Evolutionary conservation across 37 sponge, comb jelly and placozoan genomes (phyloP), one percentile per base, ranked within the genome.

Genomic region (Petrosia ficiformis): DNA sequence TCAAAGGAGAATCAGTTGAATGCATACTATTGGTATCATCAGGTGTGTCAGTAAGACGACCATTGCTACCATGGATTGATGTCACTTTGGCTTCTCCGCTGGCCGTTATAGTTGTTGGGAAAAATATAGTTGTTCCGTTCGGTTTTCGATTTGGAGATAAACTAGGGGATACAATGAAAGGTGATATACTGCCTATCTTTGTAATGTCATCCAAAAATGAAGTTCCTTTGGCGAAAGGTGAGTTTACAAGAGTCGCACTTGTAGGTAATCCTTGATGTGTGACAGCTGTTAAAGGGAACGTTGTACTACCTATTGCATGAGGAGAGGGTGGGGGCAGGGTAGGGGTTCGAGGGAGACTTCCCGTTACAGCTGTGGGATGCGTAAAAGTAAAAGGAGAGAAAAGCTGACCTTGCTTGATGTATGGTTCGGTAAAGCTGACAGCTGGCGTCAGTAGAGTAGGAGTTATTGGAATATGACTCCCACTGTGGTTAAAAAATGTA

Each of bases 261-360:
- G 76, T 80, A 22, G 90, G 82, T 19, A 85, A 54, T 26, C 82
- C 67, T 57, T 75, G 81, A 44, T 26, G 34, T 42, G 65, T 37
- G 66, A 76, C 66, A 39, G 78, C 70, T n/a, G 67, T 44, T 24
- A 79, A 67, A n/a, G 83, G 89, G 74, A 81, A 84, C 8, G 83
- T 42, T 5, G 71, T 52, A 39, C 89, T 75, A 0, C 75, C 82
- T 4, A 84, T 70, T 26, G 93, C 78, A 61, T 92, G 93, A 25
- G 93, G 93, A 2, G 93, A 92, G 48, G 93, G 93, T 44, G 93
- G 92, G 25, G 93, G 93, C 67, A 92, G 88, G 39, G 93, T 92
- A 39, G 93, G 93, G 3, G 93, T 92, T 65, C 80, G 84, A 30
- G 93, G 93, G 40, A 92, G 81, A 26, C 65, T 44, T 16, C 84